These are phyloP conservation scores for Alauda arvensis DNA, from an alignment of 2,797 vertebrate genomes.

Conservation along the genomic window DNA sequence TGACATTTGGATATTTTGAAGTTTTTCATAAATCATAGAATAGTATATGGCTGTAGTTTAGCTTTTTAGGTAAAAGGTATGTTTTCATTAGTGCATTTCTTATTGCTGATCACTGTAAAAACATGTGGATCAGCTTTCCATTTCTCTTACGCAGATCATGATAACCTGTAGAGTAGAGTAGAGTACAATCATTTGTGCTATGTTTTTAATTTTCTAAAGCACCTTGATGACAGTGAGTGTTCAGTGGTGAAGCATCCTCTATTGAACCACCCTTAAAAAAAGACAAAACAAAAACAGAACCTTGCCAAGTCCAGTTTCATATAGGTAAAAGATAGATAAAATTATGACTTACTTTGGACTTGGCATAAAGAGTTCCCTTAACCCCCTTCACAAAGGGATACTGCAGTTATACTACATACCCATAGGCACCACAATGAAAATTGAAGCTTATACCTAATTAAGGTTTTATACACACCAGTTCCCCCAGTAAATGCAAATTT, in stretches of 20 bases:
- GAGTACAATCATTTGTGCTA: slow-evolving; percentile 82
- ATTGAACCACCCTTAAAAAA: slow-evolving; percentile 73
- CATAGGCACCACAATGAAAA: slow-evolving; percentile 80
- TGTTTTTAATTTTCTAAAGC: slow-evolving; percentile 84
- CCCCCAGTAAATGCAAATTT: slow-evolving; percentile 95
- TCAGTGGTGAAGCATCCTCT: slow-evolving; percentile 81
- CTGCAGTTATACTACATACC: slow-evolving; percentile 89
- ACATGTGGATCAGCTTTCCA: slow-evolving; percentile 76
- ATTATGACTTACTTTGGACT: slow-evolving; percentile 68
- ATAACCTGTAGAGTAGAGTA: slow-evolving; percentile 81
- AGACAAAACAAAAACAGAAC: not conserved
- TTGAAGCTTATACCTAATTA: slow-evolving; percentile 78
- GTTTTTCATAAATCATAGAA: slow-evolving; percentile 83
- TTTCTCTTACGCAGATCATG: slow-evolving; percentile 78
- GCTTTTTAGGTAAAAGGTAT: slow-evolving; percentile 81
- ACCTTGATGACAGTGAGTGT: slow-evolving; percentile 86
- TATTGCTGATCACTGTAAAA: slow-evolving; percentile 77
- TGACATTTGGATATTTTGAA: slow-evolving; percentile 83
- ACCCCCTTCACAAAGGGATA: slow-evolving; percentile 90
- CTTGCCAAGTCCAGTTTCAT: slow-evolving; percentile 68
- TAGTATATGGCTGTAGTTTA: slow-evolving; percentile 82
- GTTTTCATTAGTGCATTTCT: slow-evolving; percentile 82
- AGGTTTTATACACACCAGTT: slow-evolving; percentile 99
- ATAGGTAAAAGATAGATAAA: slow-evolving; percentile 71
- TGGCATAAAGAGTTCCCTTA: slow-evolving; percentile 72